Evolutionary conservation across 2,888 invertebrate species (phyloP).

Genomic region (Hirtodrosophila trivittata): DNA sequence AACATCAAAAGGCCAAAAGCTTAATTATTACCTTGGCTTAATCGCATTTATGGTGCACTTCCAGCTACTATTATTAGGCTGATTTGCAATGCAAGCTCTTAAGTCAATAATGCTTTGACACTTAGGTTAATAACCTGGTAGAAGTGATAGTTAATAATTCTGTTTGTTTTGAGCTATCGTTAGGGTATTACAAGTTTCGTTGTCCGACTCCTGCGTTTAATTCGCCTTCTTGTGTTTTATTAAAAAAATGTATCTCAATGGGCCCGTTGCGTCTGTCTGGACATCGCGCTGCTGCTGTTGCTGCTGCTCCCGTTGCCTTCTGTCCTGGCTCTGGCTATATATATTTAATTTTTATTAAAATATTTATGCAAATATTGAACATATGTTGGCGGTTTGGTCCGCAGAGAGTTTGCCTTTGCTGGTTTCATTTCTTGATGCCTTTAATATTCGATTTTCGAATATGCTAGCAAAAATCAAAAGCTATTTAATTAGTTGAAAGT

Average conservation of each 20-base stretch:
- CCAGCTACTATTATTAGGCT: too few relatives aligned
- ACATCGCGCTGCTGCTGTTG: slow-evolving; percentile 15
- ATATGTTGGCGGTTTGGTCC: slow-evolving; percentile 58
- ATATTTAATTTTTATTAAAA: slow-evolving; percentile 80
- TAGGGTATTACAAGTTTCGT: slow-evolving; percentile 41
- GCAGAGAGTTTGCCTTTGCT: slow-evolving; percentile 14
- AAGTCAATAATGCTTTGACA: too few relatives aligned
- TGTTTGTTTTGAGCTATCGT: too few relatives aligned
- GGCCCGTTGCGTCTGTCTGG: slow-evolving; percentile 49
- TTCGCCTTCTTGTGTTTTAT: slow-evolving; percentile 52
- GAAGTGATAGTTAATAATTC: too few relatives aligned
- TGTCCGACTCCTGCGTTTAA: neutral
- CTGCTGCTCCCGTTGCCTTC: slow-evolving; percentile 12
- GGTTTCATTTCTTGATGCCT: slow-evolving; percentile 31
- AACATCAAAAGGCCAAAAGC: too few relatives aligned
- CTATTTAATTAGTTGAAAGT: slow-evolving; percentile 78
- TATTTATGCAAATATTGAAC: slow-evolving; percentile 79
- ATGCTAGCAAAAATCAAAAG: slow-evolving; percentile 70
- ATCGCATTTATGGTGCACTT: too few relatives aligned
- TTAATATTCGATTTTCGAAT: slow-evolving; percentile 56
- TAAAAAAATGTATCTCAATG: slow-evolving; percentile 48
- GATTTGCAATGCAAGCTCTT: too few relatives aligned
- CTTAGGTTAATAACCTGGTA: too few relatives aligned
- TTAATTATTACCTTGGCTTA: too few relatives aligned
- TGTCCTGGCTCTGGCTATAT: slow-evolving; percentile 43